phyloP scores from a whole-genome alignment of 2,113 vertebrate species.

The Percopsis transmontana region DNA sequence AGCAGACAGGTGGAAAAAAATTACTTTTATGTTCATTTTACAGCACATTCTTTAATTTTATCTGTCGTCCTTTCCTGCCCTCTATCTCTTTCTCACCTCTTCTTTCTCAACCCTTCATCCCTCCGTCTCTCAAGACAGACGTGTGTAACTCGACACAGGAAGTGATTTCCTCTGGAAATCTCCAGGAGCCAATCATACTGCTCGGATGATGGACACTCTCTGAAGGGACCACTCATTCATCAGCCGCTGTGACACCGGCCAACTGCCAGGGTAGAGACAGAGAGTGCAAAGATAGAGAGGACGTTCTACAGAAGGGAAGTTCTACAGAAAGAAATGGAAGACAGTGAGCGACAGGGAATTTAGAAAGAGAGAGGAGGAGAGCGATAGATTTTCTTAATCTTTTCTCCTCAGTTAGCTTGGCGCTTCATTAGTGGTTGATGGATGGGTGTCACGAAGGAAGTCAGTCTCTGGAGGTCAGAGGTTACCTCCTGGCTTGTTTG shows the following conservation, averaged over 20 bases:
- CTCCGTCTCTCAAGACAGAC: not conserved
- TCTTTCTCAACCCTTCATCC: not conserved
- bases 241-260: constrained; percentile 13
- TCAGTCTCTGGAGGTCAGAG: constrained; percentile 6
- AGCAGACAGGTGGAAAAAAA: constrained; percentile 22
- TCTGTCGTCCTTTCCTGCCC: constrained; percentile 19
- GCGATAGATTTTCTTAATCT: not conserved
- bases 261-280: not conserved
- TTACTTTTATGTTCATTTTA: not conserved
- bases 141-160: too few relatives aligned
- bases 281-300: not conserved
- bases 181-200: constrained; percentile 10
- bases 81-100: not conserved
- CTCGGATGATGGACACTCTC: not conserved
- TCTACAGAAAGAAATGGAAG: not conserved
- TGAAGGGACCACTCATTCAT: constrained; percentile 44
- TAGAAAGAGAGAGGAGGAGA: not conserved
- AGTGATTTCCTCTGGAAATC: constrained; percentile 1
- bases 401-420: constrained; percentile 27
- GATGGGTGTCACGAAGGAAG: constrained; percentile 17
- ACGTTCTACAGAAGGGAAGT: not conserved
- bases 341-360: not conserved
- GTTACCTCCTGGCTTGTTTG: not conserved
- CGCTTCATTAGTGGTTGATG: constrained; percentile 33
- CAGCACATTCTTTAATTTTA: constrained; percentile 19